phyloP scores from a whole-genome alignment of 1,140 invertebrate species.

The Cheumatopsyche charites region DNA sequence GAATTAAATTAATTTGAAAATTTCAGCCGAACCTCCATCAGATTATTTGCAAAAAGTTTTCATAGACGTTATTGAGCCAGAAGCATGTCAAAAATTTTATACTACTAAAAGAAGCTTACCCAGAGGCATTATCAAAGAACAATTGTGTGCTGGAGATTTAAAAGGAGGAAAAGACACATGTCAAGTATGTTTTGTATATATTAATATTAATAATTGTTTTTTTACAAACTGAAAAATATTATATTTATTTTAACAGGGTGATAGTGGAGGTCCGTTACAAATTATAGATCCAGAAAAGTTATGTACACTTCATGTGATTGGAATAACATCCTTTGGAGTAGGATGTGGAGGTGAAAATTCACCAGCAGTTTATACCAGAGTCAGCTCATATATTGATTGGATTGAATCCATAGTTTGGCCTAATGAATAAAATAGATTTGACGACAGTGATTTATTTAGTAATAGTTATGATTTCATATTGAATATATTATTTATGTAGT shows the following conservation, averaged over 20 bases:
- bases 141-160: conserved; percentile 71
- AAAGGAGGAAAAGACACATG: conserved; percentile 74
- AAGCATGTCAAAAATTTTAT: conserved; percentile 61
- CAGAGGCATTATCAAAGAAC: conserved; percentile 60
- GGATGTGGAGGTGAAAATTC: conserved; percentile 61
- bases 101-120: conserved; percentile 54
- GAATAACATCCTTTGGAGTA: conserved; percentile 68
- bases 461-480: no score
- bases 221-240: conserved; percentile 31
- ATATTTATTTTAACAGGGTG: conserved; percentile 54
- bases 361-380: conserved; percentile 72
- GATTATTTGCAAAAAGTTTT: conserved; percentile 63
- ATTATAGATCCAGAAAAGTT: neutral
- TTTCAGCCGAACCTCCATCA: neutral
- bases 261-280: conserved; percentile 47
- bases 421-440: no score
- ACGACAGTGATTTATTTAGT: no score
- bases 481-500: no score
- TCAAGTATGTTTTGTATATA: conserved; percentile 60
- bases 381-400: conserved; percentile 72
- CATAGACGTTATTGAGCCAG: conserved; percentile 61
- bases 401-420: conserved; percentile 67
- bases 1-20: neutral
- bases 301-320: conserved; percentile 52
- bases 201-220: conserved; percentile 56